Conservation (phyloP, 2,888 invertebrate species). For the Drosophila recens region DNA sequence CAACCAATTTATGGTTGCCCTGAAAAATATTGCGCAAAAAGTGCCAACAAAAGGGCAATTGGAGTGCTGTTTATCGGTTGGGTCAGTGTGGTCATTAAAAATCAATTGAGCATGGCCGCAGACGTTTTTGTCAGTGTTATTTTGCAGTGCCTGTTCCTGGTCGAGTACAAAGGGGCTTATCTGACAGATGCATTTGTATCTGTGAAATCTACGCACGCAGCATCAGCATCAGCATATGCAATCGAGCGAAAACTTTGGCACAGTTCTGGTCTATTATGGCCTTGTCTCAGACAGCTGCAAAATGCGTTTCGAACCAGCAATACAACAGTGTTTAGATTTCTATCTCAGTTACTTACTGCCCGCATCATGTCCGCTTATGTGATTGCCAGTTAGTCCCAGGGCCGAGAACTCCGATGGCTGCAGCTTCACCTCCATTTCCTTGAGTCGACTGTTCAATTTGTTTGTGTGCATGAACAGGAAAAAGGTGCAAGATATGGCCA, state of each 20-base stretch:
- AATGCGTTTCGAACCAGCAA: constrained; percentile 13
- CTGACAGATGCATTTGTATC: constrained; percentile 41
- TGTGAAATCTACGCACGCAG: constrained; percentile 40
- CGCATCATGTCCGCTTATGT: constrained; percentile 81
- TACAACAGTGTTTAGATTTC: constrained; percentile 32
- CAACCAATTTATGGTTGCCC: constrained; percentile 67
- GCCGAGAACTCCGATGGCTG: constrained; percentile 88
- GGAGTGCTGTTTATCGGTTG: constrained; percentile 36
- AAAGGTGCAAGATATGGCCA: constrained; percentile 93
- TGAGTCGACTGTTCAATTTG: constrained; percentile 92
- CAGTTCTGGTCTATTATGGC: constrained; percentile 36
- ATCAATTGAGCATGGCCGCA: constrained; percentile 71
- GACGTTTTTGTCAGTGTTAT: constrained; percentile 3
- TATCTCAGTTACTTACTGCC: constrained; percentile 81
- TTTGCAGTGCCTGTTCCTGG: neutral
- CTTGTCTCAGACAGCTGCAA: constrained; percentile 33
- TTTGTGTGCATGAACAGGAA: constrained; percentile 94
- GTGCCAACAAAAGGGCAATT: constrained; percentile 56
- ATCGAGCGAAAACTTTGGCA: constrained; percentile 59
- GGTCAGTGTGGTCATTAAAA: constrained; percentile 76
- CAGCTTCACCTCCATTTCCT: constrained; percentile 92
- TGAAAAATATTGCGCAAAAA: constrained; percentile 41
- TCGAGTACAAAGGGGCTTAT: constrained; percentile 28
- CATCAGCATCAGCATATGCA: constrained; percentile 26
- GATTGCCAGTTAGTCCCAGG: constrained; percentile 84